These are phyloP conservation scores for Caenorhabditis sp. DNA, from an alignment of 2,888 invertebrate species.

Conservation along the genomic window DNA sequence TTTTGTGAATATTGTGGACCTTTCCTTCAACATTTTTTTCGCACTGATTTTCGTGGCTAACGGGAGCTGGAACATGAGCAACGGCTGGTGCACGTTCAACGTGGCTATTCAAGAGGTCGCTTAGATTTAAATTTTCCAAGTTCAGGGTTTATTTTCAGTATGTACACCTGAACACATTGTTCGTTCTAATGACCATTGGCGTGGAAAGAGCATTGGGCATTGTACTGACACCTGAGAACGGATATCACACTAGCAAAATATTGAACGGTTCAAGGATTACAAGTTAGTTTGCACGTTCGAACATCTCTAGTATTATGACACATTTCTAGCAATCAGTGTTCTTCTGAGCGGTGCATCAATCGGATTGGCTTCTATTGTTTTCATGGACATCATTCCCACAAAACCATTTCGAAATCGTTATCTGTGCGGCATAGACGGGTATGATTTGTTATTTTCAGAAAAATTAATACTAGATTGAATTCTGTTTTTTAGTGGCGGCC, in stretches of 20 bases:
- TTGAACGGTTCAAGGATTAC: constrained; percentile 48
- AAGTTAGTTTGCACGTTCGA: constrained; percentile 3
- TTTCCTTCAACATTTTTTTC: constrained; percentile 74
- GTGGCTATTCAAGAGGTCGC: constrained; percentile 79
- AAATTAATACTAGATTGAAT: not conserved
- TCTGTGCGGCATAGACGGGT: constrained; percentile 81
- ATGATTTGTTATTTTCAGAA: constrained; percentile 12
- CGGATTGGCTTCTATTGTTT: constrained; percentile 55
- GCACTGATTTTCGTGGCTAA: constrained; percentile 78
- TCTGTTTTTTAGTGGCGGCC: constrained; percentile 75
- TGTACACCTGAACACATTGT: constrained; percentile 75
- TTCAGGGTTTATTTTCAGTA: constrained; percentile 69
- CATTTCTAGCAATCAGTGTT: constrained; percentile 44
- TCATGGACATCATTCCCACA: constrained; percentile 73
- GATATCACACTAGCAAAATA: constrained; percentile 46
- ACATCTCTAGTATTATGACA: too few relatives aligned
- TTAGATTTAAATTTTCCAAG: not conserved
- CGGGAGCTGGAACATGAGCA: constrained; percentile 78
- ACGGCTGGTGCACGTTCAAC: constrained; percentile 75
- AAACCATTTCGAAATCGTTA: constrained; percentile 78
- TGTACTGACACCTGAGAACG: constrained; percentile 60
- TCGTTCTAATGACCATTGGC: constrained; percentile 78
- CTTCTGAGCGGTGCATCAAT: constrained; percentile 51
- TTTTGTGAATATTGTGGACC: constrained; percentile 64
- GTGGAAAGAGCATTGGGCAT: constrained; percentile 77